Percentiles rank a stretch among this genome's conserved stretches.
Conservation (phyloP, 2,113 vertebrate species). For the Microcebus murinus region DNA sequence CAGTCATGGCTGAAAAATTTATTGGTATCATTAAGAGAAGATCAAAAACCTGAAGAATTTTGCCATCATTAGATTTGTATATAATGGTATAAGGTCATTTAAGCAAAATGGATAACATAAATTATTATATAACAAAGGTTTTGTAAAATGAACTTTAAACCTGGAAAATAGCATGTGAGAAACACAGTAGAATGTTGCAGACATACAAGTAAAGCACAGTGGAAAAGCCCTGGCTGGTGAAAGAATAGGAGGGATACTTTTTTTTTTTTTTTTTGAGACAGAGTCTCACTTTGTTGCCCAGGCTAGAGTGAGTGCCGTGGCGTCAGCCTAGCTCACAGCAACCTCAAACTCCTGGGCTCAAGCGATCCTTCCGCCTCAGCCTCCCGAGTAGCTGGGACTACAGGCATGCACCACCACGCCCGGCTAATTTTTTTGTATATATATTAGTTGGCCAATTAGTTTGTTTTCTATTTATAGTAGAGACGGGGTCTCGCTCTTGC, state of each 20-base stretch:
- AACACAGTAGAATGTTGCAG: background rate
- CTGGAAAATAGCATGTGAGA: background rate
- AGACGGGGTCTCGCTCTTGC: too few species aligned
- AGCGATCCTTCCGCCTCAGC: too few species aligned
- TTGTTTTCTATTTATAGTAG: too few species aligned
- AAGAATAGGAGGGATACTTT: background rate
- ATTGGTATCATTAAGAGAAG: background rate
- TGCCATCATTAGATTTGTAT: background rate
- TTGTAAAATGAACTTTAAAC: background rate
- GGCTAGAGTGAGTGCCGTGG: too few species aligned
- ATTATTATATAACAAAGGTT: background rate
- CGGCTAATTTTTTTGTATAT: too few species aligned
- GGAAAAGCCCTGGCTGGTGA: background rate
- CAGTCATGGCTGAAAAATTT: background rate
- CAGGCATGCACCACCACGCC: too few species aligned
- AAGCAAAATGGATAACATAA: background rate
- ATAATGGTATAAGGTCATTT: background rate
- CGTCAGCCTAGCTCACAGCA: too few species aligned
- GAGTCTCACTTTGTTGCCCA: too few species aligned
- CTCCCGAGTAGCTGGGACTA: too few species aligned
- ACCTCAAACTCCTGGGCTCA: too few species aligned
- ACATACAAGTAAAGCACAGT: background rate
- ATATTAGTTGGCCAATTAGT: too few species aligned
- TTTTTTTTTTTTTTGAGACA: too few species aligned
- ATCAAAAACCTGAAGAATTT: background rate